Conservation (phyloP, 2,113 vertebrate genomes). For the Xiphias gladius region DNA sequence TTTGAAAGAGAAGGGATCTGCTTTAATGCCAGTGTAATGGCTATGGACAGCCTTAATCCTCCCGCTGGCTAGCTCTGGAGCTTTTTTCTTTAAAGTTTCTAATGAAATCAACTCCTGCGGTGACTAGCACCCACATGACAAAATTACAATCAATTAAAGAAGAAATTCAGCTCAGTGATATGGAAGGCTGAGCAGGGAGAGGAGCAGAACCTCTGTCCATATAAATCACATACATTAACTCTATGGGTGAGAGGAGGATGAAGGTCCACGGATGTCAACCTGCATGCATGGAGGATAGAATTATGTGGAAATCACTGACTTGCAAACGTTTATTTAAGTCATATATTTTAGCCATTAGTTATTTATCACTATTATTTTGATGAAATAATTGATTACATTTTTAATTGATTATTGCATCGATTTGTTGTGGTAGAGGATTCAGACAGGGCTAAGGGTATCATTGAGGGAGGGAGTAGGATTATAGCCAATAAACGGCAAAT, state of each 20-base stretch:
- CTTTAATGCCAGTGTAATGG: slow-evolving; percentile 65
- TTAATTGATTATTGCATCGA: slow-evolving; percentile 1
- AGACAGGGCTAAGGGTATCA: neutral
- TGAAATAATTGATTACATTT: neutral
- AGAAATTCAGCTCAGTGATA: slow-evolving; percentile 40
- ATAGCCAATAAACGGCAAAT: neutral
- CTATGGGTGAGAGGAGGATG: slow-evolving; percentile 1
- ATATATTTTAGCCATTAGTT: neutral
- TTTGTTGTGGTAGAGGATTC: neutral
- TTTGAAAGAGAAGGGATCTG: slow-evolving; percentile 61
- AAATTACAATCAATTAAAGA: slow-evolving; percentile 70
- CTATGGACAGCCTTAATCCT: slow-evolving; percentile 49
- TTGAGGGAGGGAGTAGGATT: neutral
- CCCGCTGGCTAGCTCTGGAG: slow-evolving; percentile 44
- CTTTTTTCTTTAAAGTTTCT: slow-evolving; percentile 45
- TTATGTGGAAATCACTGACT: slow-evolving; percentile 14
- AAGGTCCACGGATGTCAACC: slow-evolving; percentile 33
- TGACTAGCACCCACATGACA: slow-evolving; percentile 54
- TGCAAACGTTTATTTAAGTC: neutral
- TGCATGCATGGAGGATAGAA: slow-evolving; percentile 16
- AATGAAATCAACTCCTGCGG: slow-evolving; percentile 66
- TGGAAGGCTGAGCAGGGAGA: slow-evolving; percentile 29
- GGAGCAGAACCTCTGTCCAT: slow-evolving; percentile 35
- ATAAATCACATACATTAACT: slow-evolving; percentile 50
- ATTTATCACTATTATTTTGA: neutral